These are phyloP conservation scores for Drosophila neutralis DNA, from an alignment of 2,888 invertebrate genomes.

Conservation along the genomic window DNA sequence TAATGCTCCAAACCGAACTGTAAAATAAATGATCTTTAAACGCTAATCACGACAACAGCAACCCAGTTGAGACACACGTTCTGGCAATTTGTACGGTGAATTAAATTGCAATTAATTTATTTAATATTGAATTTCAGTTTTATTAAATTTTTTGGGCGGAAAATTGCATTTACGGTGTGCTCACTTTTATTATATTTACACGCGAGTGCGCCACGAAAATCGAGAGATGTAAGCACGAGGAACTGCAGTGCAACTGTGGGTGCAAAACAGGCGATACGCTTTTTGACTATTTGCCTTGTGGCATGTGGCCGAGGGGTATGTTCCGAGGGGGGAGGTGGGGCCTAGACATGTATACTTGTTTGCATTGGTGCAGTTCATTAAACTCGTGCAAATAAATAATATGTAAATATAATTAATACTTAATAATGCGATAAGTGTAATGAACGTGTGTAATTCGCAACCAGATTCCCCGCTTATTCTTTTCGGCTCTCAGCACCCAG, in stretches of 20 bases:
- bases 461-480: slow-evolving; percentile 30
- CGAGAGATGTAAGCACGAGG: slow-evolving; percentile 23
- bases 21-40: neutral
- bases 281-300: slow-evolving; percentile 61
- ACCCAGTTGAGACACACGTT: slow-evolving; percentile 9
- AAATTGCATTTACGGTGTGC: slow-evolving; percentile 41
- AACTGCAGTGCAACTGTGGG: slow-evolving; percentile 15
- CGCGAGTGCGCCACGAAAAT: slow-evolving; percentile 19
- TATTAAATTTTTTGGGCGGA: slow-evolving; percentile 38
- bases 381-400: slow-evolving; percentile 69
- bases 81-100: slow-evolving; percentile 20
- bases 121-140: slow-evolving; percentile 61
- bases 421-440: slow-evolving; percentile 43
- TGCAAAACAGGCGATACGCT: slow-evolving; percentile 43
- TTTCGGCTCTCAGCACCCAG: slow-evolving; percentile 39
- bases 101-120: slow-evolving; percentile 42
- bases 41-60: neutral
- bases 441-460: slow-evolving; percentile 36
- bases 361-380: slow-evolving; percentile 73
- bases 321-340: neutral
- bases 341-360: slow-evolving; percentile 23
- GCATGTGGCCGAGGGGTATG: slow-evolving; percentile 5
- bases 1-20: neutral
- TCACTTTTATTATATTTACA: slow-evolving; percentile 55
- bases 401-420: slow-evolving; percentile 62